phyloP scores from a whole-genome alignment of 2,888 invertebrate genomes.

The Phragmatobia fuliginosa region DNA sequence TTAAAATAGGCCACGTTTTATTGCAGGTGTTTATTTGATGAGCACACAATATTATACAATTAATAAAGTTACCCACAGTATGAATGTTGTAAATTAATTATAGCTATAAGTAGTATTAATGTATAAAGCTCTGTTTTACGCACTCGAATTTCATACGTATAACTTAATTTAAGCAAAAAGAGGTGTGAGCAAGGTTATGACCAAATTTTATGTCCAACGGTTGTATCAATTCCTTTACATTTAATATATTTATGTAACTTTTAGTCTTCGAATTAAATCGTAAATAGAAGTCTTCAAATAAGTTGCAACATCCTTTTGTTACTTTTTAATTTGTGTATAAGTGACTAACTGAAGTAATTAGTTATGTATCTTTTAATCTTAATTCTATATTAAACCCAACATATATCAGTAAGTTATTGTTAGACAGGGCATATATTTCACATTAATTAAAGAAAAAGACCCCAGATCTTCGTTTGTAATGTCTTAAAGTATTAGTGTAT shows the following conservation, averaged over 20 bases:
- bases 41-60: conserved; percentile 70
- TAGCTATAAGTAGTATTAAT: conserved; percentile 57
- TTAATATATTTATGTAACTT: too few relatives aligned
- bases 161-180: conserved; percentile 22
- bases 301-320: too few relatives aligned
- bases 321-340: neutral
- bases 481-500: too few relatives aligned
- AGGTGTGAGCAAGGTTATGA: conserved; percentile 37
- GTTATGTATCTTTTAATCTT: too few relatives aligned
- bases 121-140: conserved; percentile 49
- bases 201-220: neutral
- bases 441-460: too few relatives aligned
- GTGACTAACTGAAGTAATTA: neutral
- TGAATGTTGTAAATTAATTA: conserved; percentile 73
- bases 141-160: conserved; percentile 48
- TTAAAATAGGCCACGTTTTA: conserved; percentile 44
- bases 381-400: too few relatives aligned
- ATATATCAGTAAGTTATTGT: too few relatives aligned
- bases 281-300: neutral
- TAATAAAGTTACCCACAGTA: conserved; percentile 66
- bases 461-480: too few relatives aligned
- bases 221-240: neutral
- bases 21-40: conserved; percentile 55
- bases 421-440: too few relatives aligned
- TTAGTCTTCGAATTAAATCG: neutral